Evolutionary conservation across 1,140 invertebrate species (phyloP), one percentile per base, ranked within the genome.

Genomic region (Drosophila repletoides): DNA sequence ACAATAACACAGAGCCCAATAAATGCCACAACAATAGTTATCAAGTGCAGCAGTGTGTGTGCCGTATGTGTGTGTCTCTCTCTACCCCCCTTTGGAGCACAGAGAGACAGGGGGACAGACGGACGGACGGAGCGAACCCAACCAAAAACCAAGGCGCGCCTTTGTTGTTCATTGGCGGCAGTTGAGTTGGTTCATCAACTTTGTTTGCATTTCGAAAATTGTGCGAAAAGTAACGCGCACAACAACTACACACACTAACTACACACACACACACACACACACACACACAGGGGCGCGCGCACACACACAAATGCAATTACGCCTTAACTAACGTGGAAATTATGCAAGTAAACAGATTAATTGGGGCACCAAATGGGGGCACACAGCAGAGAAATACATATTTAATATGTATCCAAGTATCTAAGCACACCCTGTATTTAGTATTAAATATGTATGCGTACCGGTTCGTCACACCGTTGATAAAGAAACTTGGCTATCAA

Each of bases 291-390:
- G n/a, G n/a, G n/a, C n/a, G n/a, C n/a, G n/a, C n/a, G n/a, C 46
- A 76, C 63, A 72, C 58, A 66, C 52, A 73, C 58, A 64, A 60
- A 60, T 72, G 66, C 74, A 74, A 74, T 74, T 79, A 83, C 70
- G 56, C 70, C 66, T 58, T 56, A 79, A 72, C 74, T 79, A 84
- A 83, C 74, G 66, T 83, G 70, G 48, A 84, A 77, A 83, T 83
- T 83, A 83, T 83, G 79, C 79, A 84, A 83, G 79, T 83, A 83
- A 83, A 83, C 80, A 83, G 71, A 86, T 83, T 83, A 83, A 83
- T 83, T 83, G 49, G 79, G 79, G 79, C 79, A 69, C 52, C 43
- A 69, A 69, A 69, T 64, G 46, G 36, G 64, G 34, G 15, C 63
- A 60, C 28, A 48, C n/a, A 9, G n/a, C 17, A 14, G 12, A 33